Percentiles rank a stretch among this genome's conserved stretches.
phyloP scores from a whole-genome alignment of 1,140 invertebrate species.

The Drosophila repletoides region DNA sequence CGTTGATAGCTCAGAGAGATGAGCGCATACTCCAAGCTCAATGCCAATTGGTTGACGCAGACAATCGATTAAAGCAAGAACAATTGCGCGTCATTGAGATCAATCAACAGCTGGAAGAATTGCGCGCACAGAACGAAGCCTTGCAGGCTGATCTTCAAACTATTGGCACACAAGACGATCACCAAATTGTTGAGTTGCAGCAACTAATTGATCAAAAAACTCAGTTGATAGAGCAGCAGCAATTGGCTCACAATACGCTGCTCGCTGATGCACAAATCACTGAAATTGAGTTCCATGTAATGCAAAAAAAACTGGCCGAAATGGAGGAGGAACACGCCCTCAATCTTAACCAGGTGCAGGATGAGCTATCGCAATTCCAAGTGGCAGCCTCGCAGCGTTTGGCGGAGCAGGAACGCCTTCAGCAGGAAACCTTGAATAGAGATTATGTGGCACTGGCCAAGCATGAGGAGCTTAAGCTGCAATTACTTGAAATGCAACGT shows the following conservation, averaged over 20 bases:
- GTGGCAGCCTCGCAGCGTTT: slow-evolving; percentile 41
- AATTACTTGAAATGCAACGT: slow-evolving; percentile 58
- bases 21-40: slow-evolving; percentile 81
- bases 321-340: slow-evolving; percentile 58
- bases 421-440: slow-evolving; percentile 48
- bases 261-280: slow-evolving; percentile 70
- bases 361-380: slow-evolving; percentile 68
- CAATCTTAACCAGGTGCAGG: slow-evolving; percentile 47
- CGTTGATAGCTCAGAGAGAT: slow-evolving; percentile 83
- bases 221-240: slow-evolving; percentile 57
- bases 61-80: slow-evolving; percentile 82
- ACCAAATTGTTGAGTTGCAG: slow-evolving; percentile 47
- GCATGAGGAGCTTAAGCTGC: slow-evolving; percentile 49
- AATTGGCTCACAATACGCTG: slow-evolving; percentile 71
- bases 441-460: slow-evolving; percentile 59
- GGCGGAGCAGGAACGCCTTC: slow-evolving; percentile 42
- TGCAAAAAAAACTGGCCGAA: slow-evolving; percentile 68
- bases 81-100: slow-evolving; percentile 82
- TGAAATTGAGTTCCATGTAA: slow-evolving; percentile 76
- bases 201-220: slow-evolving; percentile 35
- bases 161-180: slow-evolving; percentile 55
- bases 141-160: slow-evolving; percentile 71
- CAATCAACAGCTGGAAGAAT: slow-evolving; percentile 54
- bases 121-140: slow-evolving; percentile 60
- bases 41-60: slow-evolving; percentile 77